Conservation (phyloP, 1,140 invertebrate genomes). For the Parasteatoda tepidariorum region DNA sequence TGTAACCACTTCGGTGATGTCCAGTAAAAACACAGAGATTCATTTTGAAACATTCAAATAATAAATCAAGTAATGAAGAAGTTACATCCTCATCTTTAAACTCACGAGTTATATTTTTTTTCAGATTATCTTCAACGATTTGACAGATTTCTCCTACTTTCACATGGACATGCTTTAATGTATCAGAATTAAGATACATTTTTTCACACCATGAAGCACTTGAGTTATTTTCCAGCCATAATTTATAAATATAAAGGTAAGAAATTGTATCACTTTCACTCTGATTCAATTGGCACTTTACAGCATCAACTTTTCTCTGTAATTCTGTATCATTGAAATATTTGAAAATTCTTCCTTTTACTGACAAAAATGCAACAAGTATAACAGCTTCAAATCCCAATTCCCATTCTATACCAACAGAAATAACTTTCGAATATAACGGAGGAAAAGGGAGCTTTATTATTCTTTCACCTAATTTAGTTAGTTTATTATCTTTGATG, state of each 20-base stretch:
- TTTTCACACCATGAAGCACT: slow-evolving; percentile 18
- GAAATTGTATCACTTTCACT: slow-evolving; percentile 44
- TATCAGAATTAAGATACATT: slow-evolving; percentile 5
- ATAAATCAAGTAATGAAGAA: slow-evolving; percentile 7
- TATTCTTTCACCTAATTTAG: slow-evolving; percentile 24
- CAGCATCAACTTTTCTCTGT: slow-evolving; percentile 38
- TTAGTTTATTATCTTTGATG: slow-evolving; percentile 33
- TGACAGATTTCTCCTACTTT: slow-evolving; percentile 39
- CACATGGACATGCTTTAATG: neutral
- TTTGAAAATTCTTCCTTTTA: slow-evolving; percentile 14
- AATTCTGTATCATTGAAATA: neutral
- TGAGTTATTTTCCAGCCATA: slow-evolving; percentile 4
- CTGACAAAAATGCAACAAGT: slow-evolving; percentile 44
- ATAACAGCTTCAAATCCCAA: slow-evolving; percentile 33
- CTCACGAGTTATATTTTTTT: slow-evolving; percentile 31
- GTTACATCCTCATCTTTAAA: neutral
- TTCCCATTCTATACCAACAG: slow-evolving; percentile 34
- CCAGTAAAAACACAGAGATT: slow-evolving; percentile 51
- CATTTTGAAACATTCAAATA: slow-evolving; percentile 45
- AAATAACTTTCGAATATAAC: slow-evolving; percentile 49
- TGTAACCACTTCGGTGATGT: slow-evolving; percentile 45
- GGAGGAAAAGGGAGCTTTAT: slow-evolving; percentile 33
- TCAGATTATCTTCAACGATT: slow-evolving; percentile 21
- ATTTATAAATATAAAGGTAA: slow-evolving; percentile 40
- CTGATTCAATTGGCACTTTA: slow-evolving; percentile 8